Base-by-base conservation (phyloP, 2,113 vertebrate species). In the Nerophis lumbriciformis region DNA sequence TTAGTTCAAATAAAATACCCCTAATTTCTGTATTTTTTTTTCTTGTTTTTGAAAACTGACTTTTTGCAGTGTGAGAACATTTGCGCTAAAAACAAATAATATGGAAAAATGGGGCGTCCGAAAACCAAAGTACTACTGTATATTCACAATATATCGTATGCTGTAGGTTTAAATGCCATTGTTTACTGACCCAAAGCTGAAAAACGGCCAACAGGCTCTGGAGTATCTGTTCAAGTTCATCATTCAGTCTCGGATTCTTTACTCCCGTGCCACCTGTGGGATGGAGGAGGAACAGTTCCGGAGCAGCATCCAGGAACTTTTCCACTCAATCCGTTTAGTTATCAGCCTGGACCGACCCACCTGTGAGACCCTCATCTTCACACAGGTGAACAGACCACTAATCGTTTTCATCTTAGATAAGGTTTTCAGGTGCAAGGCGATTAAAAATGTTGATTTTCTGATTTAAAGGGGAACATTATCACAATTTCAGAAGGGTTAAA, bases 211-310 rank as follows among this genome's bases (percentile, higher is more conserved):
- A 62, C 84, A 99, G 97, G 97, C 96, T 13, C 86, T 99, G 87
- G 97, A 99, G 85, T 98, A 97, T 76, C 92, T 99, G 78, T 98
- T 99, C 79, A 99, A 99, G 89, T 99, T 99, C 81, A 98, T 99
- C 71, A 89, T 98, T 59, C 97, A 98, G 88, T 98, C 96, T 15
- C 92, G 97, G 52, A 92, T 95, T 85, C 91, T 99, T 57, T 99
- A 98, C 88, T 97, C 96, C 16, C 91, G 97, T 73, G 95, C 97
- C 77, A 98, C 97, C 1, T 95, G 95, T 6, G 95, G 97, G 0
- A 90, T 98, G 94, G 97, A 99, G 78, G 97, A 99, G 77, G 96
- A 99, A 11, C 94, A 94, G 76, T 99, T 99, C 73, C 90, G 94
- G 44, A 85, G 85, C 83, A 96, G 94, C 84, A 92, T 99, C 88